Percentiles rank a stretch among this genome's conserved stretches.
phyloP scores from a whole-genome alignment of 30 jellyfish, hydroid and myxozoan genomes.

The Aurelia aurita complex sp. Pacific region DNA sequence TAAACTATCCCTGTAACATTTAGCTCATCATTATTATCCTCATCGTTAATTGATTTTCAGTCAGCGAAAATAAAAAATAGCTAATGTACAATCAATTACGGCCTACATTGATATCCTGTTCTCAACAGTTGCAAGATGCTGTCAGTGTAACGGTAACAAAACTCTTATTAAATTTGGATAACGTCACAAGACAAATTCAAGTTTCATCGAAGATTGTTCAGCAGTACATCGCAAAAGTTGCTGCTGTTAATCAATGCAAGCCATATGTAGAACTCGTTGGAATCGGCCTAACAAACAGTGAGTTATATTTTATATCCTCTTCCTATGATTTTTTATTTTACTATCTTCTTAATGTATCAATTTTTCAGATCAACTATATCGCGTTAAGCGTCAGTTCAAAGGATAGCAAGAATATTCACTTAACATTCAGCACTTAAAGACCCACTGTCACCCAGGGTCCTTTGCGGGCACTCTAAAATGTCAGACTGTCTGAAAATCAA shows the following conservation, averaged over 20 bases:
- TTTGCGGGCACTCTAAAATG: too few species aligned
- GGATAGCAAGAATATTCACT: too few species aligned
- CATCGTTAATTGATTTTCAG: too few species aligned
- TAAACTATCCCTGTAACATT: too few species aligned
- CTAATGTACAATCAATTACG: not conserved
- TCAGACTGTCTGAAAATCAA: too few species aligned
- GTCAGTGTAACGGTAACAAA: not conserved
- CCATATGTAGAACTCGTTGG: not conserved
- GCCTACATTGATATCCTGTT: not conserved
- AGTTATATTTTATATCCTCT: not conserved
- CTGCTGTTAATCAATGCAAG: slow-evolving; percentile 1
- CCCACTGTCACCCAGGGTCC: too few species aligned
- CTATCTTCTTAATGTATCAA: not conserved
- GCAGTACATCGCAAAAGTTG: not conserved
- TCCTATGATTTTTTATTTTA: not conserved
- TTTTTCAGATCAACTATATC: not conserved
- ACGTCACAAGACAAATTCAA: too few species aligned
- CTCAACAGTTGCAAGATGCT: not conserved
- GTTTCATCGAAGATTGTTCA: too few species aligned
- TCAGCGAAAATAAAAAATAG: too few species aligned
- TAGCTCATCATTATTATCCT: too few species aligned
- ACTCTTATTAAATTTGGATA: not conserved
- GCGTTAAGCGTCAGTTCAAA: too few species aligned
- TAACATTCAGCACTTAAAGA: too few species aligned
- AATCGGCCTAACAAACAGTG: not conserved